Evolutionary conservation across 2,797 vertebrate species (phyloP).

Genomic region (Sarcophilus harrisii): DNA sequence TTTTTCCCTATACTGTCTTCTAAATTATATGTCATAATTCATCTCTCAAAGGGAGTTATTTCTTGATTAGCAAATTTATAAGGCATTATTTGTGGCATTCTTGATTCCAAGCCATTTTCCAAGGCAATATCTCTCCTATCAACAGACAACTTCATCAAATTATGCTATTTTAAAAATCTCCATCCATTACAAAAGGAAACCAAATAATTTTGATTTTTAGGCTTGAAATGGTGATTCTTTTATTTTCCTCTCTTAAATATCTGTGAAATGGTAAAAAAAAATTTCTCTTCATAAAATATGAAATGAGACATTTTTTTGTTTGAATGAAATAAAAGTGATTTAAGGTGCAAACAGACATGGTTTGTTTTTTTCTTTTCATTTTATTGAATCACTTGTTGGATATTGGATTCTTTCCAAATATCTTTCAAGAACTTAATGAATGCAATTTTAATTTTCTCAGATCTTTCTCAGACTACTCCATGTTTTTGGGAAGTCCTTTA

Average conservation of each 20-base stretch:
- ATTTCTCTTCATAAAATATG: slow-evolving; percentile 31
- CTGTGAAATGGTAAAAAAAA: slow-evolving; percentile 14
- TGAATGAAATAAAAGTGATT: slow-evolving; percentile 33
- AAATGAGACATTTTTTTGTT: slow-evolving; percentile 35
- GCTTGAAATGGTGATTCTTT: slow-evolving; percentile 3
- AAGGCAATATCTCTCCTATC: background rate
- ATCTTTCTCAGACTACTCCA: slow-evolving; percentile 21
- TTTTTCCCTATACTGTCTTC: background rate
- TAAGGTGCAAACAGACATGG: slow-evolving; percentile 20
- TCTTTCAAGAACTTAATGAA: background rate
- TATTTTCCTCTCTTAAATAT: slow-evolving; percentile 4
- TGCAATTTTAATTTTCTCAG: slow-evolving; percentile 31
- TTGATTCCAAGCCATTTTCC: slow-evolving; percentile 24
- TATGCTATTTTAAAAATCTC: background rate
- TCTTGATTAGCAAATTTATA: background rate
- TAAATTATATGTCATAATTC: slow-evolving; percentile 17
- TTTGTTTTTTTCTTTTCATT: background rate
- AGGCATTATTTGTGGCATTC: background rate
- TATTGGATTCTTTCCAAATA: background rate
- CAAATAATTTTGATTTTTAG: background rate
- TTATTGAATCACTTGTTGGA: background rate
- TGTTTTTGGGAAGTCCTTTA: slow-evolving; percentile 26
- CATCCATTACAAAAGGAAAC: slow-evolving; percentile 14
- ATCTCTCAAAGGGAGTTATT: background rate
- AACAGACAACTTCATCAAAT: slow-evolving; percentile 42